These are phyloP conservation scores for Parochlus steinenii DNA, from an alignment of 2,888 invertebrate genomes.

Conservation along the genomic window DNA sequence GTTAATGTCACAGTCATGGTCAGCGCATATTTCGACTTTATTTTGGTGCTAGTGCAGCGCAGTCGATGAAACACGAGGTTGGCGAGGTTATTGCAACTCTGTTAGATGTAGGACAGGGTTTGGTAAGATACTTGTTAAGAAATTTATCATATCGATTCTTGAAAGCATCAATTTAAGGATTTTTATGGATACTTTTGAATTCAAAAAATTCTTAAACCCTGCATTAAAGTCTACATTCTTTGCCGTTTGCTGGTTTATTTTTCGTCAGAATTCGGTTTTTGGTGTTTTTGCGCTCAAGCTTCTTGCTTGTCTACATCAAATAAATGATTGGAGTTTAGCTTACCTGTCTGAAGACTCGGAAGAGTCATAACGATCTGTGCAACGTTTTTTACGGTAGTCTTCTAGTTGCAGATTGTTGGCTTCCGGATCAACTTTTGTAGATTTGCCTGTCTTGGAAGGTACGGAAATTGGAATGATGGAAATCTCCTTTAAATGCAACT, in stretches of 20 bases:
- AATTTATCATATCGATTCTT: too few species aligned
- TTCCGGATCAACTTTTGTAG: background rate
- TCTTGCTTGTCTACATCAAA: conserved; percentile 3
- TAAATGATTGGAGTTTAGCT: conserved; percentile 23
- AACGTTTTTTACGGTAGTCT: conserved; percentile 64
- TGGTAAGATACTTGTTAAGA: too few species aligned
- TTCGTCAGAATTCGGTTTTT: background rate
- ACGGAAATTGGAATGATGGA: conserved; percentile 10
- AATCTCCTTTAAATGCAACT: conserved; percentile 9
- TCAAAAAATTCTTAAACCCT: background rate
- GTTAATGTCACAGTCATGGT: too few species aligned
- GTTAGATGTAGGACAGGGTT: too few species aligned
- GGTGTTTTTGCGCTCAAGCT: conserved; percentile 5
- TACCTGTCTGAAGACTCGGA: conserved; percentile 90
- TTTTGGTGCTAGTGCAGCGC: too few species aligned
- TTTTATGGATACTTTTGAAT: conserved; percentile 1
- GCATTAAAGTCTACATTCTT: background rate
- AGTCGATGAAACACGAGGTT: too few species aligned
- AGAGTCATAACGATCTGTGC: conserved; percentile 83
- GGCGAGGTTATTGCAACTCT: too few species aligned
- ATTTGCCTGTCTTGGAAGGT: background rate
- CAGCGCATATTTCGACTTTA: too few species aligned
- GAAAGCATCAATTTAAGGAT: too few species aligned
- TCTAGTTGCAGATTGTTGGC: conserved; percentile 17
- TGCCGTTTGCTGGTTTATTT: background rate